Percentiles rank a stretch among this genome's conserved stretches.
Evolutionary conservation across 2,797 vertebrate species (phyloP).

Genomic region (Chaunax sp.): DNA sequence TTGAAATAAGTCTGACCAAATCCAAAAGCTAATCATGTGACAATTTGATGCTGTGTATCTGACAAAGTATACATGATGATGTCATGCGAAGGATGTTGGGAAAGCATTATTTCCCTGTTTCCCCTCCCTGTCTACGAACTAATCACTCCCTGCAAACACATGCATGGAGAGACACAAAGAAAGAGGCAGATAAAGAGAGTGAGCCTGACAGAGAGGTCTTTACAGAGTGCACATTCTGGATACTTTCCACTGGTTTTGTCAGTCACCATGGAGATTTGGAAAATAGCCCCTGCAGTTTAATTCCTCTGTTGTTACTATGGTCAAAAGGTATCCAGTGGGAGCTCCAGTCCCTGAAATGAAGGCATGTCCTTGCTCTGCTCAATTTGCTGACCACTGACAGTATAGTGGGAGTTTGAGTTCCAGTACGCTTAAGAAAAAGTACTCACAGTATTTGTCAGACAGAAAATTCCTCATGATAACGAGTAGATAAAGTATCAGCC

Average conservation of each 20-base stretch:
- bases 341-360: constrained; percentile 31
- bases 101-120: constrained; percentile 28
- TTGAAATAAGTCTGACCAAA: constrained; percentile 34
- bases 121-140: constrained; percentile 40
- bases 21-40: constrained; percentile 2
- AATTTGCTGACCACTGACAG: constrained; percentile 29
- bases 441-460: not conserved
- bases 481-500: not conserved
- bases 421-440: constrained; percentile 15
- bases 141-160: constrained; percentile 31
- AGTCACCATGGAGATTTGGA: constrained; percentile 76
- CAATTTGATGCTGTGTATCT: constrained; percentile 11
- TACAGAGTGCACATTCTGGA: constrained; percentile 69
- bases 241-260: constrained; percentile 74
- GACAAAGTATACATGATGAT: not conserved
- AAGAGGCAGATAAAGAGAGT: constrained; percentile 54
- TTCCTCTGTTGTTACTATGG: constrained; percentile 66
- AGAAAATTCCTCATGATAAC: not conserved
- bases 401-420: constrained; percentile 16
- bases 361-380: constrained; percentile 21
- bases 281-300: constrained; percentile 69
- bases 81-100: constrained; percentile 1
- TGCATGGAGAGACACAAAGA: constrained; percentile 41
- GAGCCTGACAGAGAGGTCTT: constrained; percentile 53
- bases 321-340: constrained; percentile 65